Base-by-base conservation (phyloP, 2,113 vertebrate genomes). In the Pipa parva region DNA sequence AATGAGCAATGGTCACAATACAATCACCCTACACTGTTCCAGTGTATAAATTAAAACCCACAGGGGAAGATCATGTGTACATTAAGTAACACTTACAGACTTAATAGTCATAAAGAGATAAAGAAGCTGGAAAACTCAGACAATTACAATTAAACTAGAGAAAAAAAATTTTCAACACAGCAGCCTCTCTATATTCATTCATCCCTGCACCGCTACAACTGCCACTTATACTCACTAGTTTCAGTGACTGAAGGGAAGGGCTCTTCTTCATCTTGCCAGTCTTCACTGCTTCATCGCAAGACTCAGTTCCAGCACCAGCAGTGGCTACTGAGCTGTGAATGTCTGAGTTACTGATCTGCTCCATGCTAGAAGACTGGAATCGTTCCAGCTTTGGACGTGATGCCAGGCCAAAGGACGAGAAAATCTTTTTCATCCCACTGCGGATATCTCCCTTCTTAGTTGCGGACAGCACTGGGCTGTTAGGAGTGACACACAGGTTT, bases 191-290 rank as follows among this genome's bases (percentile, higher is more conserved):
- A n/a, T n/a, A n/a, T n/a, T n/a, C n/a, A n/a, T n/a, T n/a, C n/a
- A n/a, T n/a, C n/a, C 10, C 5, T 5, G 29, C 29, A 31, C 29
- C 4, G 39, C 6, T 7, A 13, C 15, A 4, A 7, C 39, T 42
- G 6, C 10, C 17, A 7, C 2, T 5, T 4, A 13, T 1, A 80
- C 92, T 93, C 73, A 98, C 95, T 80, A 86, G 88, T 42, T 73
- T 73, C 56, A 97, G 81, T n/a, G 88, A 89, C 69, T 98, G 95
- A 70, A 97, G 76, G 0, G 95, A 97, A 0, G 95, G 94, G 0
- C 90, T 87, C 70, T 91, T 94, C 85, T 88, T 93, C 74, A 92
- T 73, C 31, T 58, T 60, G 25, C 71, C 75, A 57, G 68, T 64
- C 4, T 77, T 69, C 1, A 59, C 36, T 1, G 11, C 59, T n/a